These are phyloP conservation scores for Phaedon cochleariae DNA, from an alignment of 2,888 invertebrate species.

Conservation along the genomic window DNA sequence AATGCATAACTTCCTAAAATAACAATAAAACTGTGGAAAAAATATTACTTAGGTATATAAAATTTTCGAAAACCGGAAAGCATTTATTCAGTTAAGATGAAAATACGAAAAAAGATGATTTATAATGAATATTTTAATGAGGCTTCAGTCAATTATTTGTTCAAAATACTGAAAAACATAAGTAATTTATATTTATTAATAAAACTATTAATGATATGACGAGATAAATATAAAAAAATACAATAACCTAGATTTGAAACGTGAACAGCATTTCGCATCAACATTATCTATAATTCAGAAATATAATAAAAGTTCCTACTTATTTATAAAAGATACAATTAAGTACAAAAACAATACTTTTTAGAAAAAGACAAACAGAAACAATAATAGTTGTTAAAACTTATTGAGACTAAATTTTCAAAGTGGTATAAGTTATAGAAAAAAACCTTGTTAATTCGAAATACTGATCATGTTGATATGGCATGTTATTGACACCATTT, in stretches of 20 bases:
- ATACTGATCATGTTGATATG: constrained; percentile 53
- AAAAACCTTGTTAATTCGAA: constrained; percentile 41
- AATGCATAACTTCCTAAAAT: constrained; percentile 23
- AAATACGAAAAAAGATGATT: neutral
- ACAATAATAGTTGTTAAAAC: constrained; percentile 41
- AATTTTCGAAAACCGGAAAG: constrained; percentile 4
- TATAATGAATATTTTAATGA: neutral
- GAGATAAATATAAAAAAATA: constrained; percentile 39
- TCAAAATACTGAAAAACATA: constrained; percentile 17
- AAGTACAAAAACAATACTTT: constrained; percentile 46
- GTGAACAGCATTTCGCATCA: constrained; percentile 48
- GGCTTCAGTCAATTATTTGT: constrained; percentile 23
- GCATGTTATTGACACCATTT: constrained; percentile 43
- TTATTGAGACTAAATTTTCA: constrained; percentile 35
- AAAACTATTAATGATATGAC: constrained; percentile 30
- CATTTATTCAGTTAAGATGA: neutral
- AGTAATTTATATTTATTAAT: constrained; percentile 17
- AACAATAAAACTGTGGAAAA: constrained; percentile 30
- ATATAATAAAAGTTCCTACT: constrained; percentile 42
- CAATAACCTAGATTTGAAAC: constrained; percentile 39
- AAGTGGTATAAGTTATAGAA: constrained; percentile 27
- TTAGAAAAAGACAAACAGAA: constrained; percentile 24
- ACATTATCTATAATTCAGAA: constrained; percentile 41
- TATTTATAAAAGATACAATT: constrained; percentile 24
- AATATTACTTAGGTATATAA: constrained; percentile 1